Percentiles rank a stretch among this genome's conserved stretches.
phyloP scores from a whole-genome alignment of 2,888 invertebrate species.

The Laothoe populi region DNA sequence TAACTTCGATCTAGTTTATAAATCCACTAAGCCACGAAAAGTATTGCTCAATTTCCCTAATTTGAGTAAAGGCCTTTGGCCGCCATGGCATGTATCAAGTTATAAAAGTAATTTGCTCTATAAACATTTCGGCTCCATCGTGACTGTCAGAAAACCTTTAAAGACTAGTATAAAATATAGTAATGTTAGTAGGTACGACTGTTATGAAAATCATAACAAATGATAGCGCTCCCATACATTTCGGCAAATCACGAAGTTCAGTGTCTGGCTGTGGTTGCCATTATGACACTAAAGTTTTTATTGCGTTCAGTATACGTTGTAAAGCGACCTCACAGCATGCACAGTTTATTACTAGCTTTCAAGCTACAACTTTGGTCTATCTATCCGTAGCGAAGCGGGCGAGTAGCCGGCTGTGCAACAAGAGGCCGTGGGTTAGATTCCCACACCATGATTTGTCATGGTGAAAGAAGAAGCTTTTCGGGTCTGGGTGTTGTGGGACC shows the following conservation, averaged over 20 bases:
- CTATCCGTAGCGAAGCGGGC: no score
- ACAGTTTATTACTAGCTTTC: no score
- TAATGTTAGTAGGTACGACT: constrained; percentile 2
- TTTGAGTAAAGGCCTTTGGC: background rate
- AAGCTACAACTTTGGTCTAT: no score
- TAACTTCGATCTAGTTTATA: no score
- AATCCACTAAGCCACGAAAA: background rate
- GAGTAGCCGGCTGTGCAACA: no score
- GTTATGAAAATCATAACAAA: constrained; percentile 12
- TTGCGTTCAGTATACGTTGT: background rate
- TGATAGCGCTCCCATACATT: constrained; percentile 1
- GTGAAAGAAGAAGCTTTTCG: no score
- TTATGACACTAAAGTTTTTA: background rate
- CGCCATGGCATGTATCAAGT: background rate
- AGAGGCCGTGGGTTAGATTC: no score
- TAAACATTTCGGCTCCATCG: constrained; percentile 3
- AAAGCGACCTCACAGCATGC: no score
- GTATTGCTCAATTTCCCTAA: background rate
- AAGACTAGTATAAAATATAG: constrained; percentile 2
- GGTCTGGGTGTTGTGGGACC: no score
- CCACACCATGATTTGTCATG: no score
- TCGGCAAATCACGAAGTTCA: constrained; percentile 18
- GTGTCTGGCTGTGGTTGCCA: constrained; percentile 14
- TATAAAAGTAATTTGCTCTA: constrained; percentile 13
- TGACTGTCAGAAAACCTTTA: background rate